These are phyloP conservation scores for Intellagama lesueurii DNA, from an alignment of 2,797 vertebrate species.

Conservation along the genomic window DNA sequence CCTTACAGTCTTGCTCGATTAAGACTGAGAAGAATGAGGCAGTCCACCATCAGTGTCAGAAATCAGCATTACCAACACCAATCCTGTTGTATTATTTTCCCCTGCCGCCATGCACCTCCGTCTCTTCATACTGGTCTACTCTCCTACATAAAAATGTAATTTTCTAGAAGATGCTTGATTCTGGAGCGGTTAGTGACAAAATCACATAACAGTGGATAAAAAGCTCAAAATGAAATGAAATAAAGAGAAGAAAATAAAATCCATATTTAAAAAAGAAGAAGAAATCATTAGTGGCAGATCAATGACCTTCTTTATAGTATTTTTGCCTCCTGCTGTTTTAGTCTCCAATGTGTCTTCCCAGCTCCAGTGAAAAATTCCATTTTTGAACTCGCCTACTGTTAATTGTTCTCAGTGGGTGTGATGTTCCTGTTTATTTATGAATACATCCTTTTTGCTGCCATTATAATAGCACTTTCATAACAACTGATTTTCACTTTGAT, in stretches of 20 bases:
- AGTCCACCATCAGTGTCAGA: slow-evolving; percentile 9
- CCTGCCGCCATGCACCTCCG: background rate
- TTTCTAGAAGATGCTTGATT: slow-evolving; percentile 42
- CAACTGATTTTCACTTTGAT: background rate
- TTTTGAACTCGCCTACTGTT: slow-evolving; percentile 49
- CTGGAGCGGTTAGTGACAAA: slow-evolving; percentile 61
- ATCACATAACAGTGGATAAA: slow-evolving; percentile 59
- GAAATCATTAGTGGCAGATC: slow-evolving; percentile 68
- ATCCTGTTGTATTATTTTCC: slow-evolving; percentile 35
- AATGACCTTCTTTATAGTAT: slow-evolving; percentile 56
- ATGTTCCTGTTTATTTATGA: slow-evolving; percentile 35
- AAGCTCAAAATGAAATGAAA: slow-evolving; percentile 64
- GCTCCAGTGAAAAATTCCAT: slow-evolving; percentile 61
- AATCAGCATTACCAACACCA: background rate
- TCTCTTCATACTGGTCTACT: slow-evolving; percentile 27
- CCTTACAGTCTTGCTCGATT: background rate
- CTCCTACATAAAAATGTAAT: background rate
- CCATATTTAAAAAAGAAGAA: slow-evolving; percentile 45
- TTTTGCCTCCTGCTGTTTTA: slow-evolving; percentile 50
- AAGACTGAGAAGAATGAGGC: slow-evolving; percentile 16
- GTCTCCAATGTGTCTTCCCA: slow-evolving; percentile 52
- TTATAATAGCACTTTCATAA: slow-evolving; percentile 36
- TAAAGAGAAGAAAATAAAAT: slow-evolving; percentile 62
- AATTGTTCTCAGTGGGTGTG: slow-evolving; percentile 53
- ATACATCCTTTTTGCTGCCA: slow-evolving; percentile 39